phyloP scores from a whole-genome alignment of 2,113 vertebrate genomes.

The Plectropomus leopardus region DNA sequence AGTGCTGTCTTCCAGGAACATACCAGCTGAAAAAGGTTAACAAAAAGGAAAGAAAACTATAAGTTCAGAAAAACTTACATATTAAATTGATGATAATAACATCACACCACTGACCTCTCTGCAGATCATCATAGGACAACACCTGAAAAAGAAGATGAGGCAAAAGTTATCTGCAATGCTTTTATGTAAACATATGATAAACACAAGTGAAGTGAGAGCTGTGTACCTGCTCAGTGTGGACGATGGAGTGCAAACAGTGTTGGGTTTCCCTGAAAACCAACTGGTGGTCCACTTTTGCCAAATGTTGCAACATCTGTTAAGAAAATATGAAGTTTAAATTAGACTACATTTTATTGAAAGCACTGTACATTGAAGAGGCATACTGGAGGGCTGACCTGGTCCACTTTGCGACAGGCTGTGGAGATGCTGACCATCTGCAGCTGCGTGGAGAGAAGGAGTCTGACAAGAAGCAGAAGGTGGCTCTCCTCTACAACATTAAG shows the following conservation, averaged over 20 bases:
- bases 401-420: constrained; percentile 88
- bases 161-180: background rate
- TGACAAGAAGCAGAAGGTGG: constrained; percentile 78
- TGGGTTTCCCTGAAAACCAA: constrained; percentile 78
- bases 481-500: constrained; percentile 66
- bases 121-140: constrained; percentile 77
- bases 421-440: constrained; percentile 84
- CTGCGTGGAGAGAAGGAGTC: constrained; percentile 87
- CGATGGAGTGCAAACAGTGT: constrained; percentile 62
- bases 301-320: constrained; percentile 81
- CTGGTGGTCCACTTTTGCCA: constrained; percentile 71
- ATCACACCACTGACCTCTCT: constrained; percentile 75
- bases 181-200: constrained; percentile 1
- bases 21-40: constrained; percentile 81
- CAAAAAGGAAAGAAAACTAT: background rate
- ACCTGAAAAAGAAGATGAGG: constrained; percentile 71
- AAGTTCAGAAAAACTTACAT: background rate
- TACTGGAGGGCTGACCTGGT: constrained; percentile 82
- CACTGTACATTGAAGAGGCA: background rate
- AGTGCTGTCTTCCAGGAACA: constrained; percentile 89
- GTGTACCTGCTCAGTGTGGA: constrained; percentile 74
- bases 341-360: background rate
- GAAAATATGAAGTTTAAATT: background rate
- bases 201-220: background rate
- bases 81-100: background rate